Percentiles rank a stretch among this genome's conserved stretches.
phyloP scores from a whole-genome alignment of 2,797 vertebrate genomes.

The Falco rusticolus region DNA sequence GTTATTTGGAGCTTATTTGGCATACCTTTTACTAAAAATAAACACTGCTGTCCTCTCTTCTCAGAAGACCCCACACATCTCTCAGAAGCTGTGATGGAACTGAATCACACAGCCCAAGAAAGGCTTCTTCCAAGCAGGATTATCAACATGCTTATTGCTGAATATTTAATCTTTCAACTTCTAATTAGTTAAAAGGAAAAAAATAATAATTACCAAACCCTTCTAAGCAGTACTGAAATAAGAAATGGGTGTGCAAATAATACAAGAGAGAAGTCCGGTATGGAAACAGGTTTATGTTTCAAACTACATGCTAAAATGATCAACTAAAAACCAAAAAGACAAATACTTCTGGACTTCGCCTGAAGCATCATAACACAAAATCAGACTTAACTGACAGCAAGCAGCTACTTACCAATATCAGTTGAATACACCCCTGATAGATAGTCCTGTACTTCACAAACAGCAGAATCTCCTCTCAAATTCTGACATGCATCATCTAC shows the following conservation, averaged over 20 bases:
- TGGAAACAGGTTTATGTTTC: background rate
- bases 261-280: background rate
- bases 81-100: background rate
- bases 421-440: background rate
- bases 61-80: background rate
- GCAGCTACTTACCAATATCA: background rate
- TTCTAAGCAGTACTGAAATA: background rate
- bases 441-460: too few relatives aligned
- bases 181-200: background rate
- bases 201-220: background rate
- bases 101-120: background rate
- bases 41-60: background rate
- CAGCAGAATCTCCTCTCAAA: slow-evolving; percentile 15
- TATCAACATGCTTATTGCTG: background rate
- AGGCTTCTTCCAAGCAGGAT: background rate
- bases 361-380: background rate
- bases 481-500: slow-evolving; percentile 21
- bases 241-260: background rate
- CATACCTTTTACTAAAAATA: background rate
- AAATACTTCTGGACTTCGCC: background rate
- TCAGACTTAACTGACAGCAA: background rate
- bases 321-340: background rate
- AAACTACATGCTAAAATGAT: background rate
- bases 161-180: background rate
- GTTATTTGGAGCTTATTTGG: background rate